These are phyloP conservation scores for Montifringilla adamsi DNA, from an alignment of 2,113 vertebrate genomes.

Conservation along the genomic window DNA sequence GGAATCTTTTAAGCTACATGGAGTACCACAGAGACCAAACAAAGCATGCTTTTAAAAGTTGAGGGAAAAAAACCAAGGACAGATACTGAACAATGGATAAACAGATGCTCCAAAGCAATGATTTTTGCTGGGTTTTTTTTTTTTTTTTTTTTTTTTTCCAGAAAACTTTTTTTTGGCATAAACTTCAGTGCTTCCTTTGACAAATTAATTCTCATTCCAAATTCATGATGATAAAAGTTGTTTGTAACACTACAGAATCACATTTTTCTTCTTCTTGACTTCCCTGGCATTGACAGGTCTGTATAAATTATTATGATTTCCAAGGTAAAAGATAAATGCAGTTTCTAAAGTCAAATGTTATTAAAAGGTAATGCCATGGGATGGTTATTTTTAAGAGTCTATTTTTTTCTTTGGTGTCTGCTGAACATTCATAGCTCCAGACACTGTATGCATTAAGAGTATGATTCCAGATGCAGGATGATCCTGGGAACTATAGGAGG, in stretches of 20 bases:
- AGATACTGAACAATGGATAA: background rate
- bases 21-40: background rate
- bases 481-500: background rate
- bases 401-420: background rate
- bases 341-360: background rate
- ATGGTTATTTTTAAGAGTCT: background rate
- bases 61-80: background rate
- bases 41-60: background rate
- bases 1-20: background rate
- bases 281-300: background rate
- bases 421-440: background rate
- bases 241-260: background rate
- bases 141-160: background rate
- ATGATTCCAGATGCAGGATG: background rate
- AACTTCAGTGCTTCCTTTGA: background rate
- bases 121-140: background rate
- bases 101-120: background rate
- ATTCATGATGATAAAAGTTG: background rate
- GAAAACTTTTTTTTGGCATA: background rate
- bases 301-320: background rate
- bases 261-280: background rate
- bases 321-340: background rate
- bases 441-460: background rate
- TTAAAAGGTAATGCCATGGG: background rate
- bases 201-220: background rate